Evolutionary conservation across 2,113 vertebrate genomes (phyloP).

Genomic region (Cebus imitator): DNA sequence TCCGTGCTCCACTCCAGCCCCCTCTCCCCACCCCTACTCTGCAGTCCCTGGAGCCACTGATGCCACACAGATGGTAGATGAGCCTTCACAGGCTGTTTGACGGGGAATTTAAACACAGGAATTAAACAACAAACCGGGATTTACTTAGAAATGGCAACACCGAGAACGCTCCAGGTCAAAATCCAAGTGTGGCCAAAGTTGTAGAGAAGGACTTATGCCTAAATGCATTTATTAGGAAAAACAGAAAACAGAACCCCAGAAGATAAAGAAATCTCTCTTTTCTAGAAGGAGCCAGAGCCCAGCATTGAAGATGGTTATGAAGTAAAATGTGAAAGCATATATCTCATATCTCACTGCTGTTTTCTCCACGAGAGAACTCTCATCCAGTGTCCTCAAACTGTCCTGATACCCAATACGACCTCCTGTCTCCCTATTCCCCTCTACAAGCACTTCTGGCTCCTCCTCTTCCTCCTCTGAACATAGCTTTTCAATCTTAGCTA

Average conservation of each 20-base stretch:
- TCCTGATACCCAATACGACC: background rate
- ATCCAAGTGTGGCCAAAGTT: background rate
- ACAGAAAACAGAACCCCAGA: background rate
- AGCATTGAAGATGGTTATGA: background rate
- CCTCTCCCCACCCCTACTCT: background rate
- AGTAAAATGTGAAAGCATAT: background rate
- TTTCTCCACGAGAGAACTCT: background rate
- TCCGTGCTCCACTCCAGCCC: no score
- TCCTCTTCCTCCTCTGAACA: background rate
- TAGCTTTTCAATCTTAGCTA: background rate
- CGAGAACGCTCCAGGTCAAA: background rate
- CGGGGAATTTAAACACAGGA: background rate
- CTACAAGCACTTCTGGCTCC: accelerated
- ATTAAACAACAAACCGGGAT: background rate
- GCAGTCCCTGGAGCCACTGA: no score
- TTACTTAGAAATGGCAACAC: background rate
- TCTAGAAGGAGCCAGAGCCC: background rate
- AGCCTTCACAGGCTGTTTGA: background rate
- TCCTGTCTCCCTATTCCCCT: background rate
- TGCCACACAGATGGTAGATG: no score
- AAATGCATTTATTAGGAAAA: background rate
- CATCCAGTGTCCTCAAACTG: background rate
- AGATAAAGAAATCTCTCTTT: background rate
- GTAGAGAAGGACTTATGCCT: background rate
- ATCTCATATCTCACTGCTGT: accelerated